Conservation (phyloP, 2,113 vertebrate species). For the Piprites chloris region DNA sequence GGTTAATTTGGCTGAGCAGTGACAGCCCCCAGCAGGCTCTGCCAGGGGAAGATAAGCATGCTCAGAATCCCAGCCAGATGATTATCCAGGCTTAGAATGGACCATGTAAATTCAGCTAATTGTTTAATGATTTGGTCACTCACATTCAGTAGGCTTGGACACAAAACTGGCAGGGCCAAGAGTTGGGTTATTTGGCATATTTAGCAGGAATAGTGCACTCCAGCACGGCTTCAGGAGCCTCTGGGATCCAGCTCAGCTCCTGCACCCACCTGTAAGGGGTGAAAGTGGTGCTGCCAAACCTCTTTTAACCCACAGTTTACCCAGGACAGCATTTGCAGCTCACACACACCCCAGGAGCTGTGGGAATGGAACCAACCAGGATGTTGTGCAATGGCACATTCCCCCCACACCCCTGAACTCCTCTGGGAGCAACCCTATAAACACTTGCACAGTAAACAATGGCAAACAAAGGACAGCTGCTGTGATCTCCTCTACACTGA, state of each 20-base stretch:
- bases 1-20: neutral
- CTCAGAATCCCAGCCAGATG: neutral
- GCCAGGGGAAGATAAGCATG: neutral
- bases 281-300: neutral
- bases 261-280: rapidly evolving
- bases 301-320: neutral
- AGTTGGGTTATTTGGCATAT: neutral
- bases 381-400: too few relatives aligned
- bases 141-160: neutral
- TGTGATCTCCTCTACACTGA: neutral
- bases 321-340: neutral
- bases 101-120: neutral
- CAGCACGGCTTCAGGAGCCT: neutral
- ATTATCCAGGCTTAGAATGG: constrained; percentile 34
- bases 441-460: neutral
- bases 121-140: constrained; percentile 31
- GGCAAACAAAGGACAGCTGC: neutral
- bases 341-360: neutral
- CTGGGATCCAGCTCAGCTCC: neutral
- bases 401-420: neutral
- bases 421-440: neutral
- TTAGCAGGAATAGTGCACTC: neutral
- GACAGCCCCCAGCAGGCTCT: neutral
- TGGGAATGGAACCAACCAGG: neutral
- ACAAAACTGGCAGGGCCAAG: neutral